Base-by-base conservation (phyloP, 2,888 invertebrate species). In the Theretra japonica region DNA sequence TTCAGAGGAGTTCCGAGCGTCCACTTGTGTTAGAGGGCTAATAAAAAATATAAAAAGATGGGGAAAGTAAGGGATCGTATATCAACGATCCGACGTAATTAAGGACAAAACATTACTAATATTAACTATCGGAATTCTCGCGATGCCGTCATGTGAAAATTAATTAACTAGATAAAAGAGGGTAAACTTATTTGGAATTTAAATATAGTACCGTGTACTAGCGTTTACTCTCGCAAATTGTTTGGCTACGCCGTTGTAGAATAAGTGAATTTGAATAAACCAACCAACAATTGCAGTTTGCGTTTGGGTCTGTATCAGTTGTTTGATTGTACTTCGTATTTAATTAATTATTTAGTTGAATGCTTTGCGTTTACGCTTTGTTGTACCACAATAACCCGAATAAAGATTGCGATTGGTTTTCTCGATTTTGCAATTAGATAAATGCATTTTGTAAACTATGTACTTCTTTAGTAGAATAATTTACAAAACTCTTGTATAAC, bases 101-200 rank as follows among this genome's bases (percentile, higher is more conserved):
- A 28, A 17, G 28, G 28, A 60, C n/a, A 59, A 30, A 15, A 30
- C 17, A 17, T 41, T 41, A 41, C 41, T 41, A 15, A 60, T 19
- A 17, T 60, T 53, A 53, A 28, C 19, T 19, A 62, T 11, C 8
- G 30, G 19, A 60, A 62, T 33, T 62, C 60, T 21, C 33, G 33
- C n/a, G 33, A 62, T 33, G n/a, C 8, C 28, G 33, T n/a, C 33
- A 62, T 62, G 33, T 62, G 33, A 62, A 62, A 62, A 62, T 33
- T 21, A 30, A 62, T 33, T 62, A 62, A 62, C 33, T 33, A 33
- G n/a, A 62, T 62, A 62, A 33, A 62, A 62, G 30, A 59, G 33
- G n/a, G 33, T 33, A 62, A 62, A 30, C n/a, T 62, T 62, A 33
- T 33, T 62, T 33, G n/a, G 30, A 62, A 62, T 62, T 33, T 33